A percentile compares a stretch with the other conserved stretches of the same genome.
Conservation (phyloP, 2,888 invertebrate genomes). For the Elmis aenea region DNA sequence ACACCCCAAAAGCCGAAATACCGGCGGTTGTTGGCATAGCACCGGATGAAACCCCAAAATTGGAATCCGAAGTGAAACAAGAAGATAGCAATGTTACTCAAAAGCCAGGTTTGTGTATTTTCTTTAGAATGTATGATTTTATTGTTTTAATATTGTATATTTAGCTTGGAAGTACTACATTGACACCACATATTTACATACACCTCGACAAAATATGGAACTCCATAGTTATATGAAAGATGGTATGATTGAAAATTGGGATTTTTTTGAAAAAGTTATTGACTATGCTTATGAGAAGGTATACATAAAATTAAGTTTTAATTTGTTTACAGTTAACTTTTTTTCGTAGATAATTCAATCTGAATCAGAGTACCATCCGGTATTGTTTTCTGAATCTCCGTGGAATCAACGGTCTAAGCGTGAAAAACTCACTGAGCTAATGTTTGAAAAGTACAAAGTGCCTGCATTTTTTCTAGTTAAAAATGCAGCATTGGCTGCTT, state of each 20-base stretch:
- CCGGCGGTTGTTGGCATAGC: constrained; percentile 87
- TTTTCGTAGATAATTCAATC: constrained; percentile 74
- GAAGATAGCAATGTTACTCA: constrained; percentile 51
- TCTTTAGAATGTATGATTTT: neutral
- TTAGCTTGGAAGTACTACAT: constrained; percentile 69
- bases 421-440: constrained; percentile 91
- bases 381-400: constrained; percentile 95
- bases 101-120: neutral
- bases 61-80: constrained; percentile 71
- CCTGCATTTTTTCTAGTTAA: constrained; percentile 98
- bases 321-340: constrained; percentile 5
- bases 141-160: constrained; percentile 12
- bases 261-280: constrained; percentile 91
- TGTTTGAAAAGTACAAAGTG: constrained; percentile 98
- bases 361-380: constrained; percentile 92
- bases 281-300: constrained; percentile 91
- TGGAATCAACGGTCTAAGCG: constrained; percentile 92
- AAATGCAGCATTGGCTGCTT: constrained; percentile 95
- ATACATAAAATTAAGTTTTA: constrained; percentile 3
- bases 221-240: constrained; percentile 92
- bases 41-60: constrained; percentile 61
- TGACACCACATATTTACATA: constrained; percentile 89
- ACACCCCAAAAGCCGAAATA: constrained; percentile 98
- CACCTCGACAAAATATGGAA: constrained; percentile 86
- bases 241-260: constrained; percentile 99